A percentile compares a stretch with the other conserved stretches of the same genome.
These are phyloP conservation scores for Resseliella maxima DNA, from an alignment of 2,888 invertebrate genomes.

Conservation along the genomic window DNA sequence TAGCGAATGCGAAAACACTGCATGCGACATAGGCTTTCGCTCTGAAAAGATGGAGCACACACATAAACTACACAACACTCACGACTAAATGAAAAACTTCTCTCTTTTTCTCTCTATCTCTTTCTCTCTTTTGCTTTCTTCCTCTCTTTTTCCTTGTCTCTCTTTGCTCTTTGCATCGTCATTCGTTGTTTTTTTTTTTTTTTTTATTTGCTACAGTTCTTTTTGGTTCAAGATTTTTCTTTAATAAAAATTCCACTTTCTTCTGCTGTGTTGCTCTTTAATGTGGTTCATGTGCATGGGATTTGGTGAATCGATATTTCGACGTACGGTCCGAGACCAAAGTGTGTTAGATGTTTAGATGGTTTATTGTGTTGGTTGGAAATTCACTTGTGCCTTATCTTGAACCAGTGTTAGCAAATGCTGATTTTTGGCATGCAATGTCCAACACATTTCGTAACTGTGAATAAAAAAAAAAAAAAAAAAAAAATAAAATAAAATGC, in stretches of 20 bases:
- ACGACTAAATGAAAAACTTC: conserved; percentile 26
- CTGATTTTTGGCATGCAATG: neutral
- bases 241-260: conserved; percentile 45
- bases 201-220: neutral
- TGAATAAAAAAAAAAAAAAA: neutral
- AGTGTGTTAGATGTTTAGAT: neutral
- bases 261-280: neutral
- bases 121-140: neutral
- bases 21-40: neutral
- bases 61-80: conserved; percentile 17
- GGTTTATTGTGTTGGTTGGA: too few species aligned
- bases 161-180: neutral
- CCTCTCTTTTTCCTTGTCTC: neutral
- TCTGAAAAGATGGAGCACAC: neutral
- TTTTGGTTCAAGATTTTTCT: neutral
- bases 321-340: conserved; percentile 9
- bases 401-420: neutral
- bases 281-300: neutral
- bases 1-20: neutral
- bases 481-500: too few species aligned
- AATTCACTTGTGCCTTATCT: conserved; percentile 20
- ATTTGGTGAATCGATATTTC: conserved; percentile 1
- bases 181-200: neutral
- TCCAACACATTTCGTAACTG: neutral
- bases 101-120: neutral